These are phyloP conservation scores for Pantelozetes paolii DNA, from an alignment of 2,888 invertebrate species.

Conservation along the genomic window DNA sequence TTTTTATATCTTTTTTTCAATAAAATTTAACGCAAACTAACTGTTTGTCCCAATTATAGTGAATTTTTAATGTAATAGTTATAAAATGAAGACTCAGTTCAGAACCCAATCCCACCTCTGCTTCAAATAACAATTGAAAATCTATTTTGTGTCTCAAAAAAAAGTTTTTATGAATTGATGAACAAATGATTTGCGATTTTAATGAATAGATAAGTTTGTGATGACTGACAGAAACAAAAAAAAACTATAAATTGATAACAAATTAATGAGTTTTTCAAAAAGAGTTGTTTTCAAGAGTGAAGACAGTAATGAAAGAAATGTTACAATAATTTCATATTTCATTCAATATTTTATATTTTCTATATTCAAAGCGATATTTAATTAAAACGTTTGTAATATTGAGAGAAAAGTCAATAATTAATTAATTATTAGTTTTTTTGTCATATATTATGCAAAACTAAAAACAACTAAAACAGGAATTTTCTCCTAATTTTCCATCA, in stretches of 20 bases:
- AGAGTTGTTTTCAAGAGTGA: neutral
- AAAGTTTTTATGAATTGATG: neutral
- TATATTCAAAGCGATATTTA: conserved; percentile 15
- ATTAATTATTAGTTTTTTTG: no score
- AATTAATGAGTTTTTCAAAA: conserved; percentile 9
- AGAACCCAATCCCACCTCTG: conserved; percentile 26
- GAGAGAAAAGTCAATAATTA: neutral
- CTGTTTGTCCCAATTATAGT: conserved; percentile 16
- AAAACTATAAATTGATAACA: no score
- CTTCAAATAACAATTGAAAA: conserved; percentile 17
- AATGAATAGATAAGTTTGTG: conserved; percentile 5
- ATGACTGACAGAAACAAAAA: conserved; percentile 11
- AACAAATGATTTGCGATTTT: neutral
- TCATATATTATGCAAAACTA: conserved; percentile 7
- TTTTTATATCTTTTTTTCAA: no score
- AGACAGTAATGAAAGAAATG: conserved; percentile 12
- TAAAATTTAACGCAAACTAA: conserved; percentile 4
- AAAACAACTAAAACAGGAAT: neutral
- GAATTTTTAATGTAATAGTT: neutral
- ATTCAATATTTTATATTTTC: neutral
- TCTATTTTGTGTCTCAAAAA: neutral
- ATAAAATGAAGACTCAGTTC: neutral
- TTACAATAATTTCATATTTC: neutral
- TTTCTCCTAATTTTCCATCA: neutral
- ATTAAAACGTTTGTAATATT: neutral